Conservation (phyloP, 2,888 invertebrate genomes). For the Scaptomyza parva region DNA sequence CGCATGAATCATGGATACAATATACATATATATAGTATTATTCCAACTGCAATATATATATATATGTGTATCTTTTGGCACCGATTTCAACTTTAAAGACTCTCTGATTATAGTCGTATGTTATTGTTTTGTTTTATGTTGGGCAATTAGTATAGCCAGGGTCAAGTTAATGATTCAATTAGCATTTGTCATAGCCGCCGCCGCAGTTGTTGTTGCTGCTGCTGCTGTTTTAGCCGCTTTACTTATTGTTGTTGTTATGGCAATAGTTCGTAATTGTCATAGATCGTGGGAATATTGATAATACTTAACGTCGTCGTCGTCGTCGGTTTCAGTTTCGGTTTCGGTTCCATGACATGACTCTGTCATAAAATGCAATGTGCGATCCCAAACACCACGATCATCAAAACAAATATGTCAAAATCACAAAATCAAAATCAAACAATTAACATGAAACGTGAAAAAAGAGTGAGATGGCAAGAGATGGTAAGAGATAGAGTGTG, state of each 20-base stretch:
- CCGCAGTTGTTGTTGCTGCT: constrained; percentile 4
- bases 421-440: constrained; percentile 21
- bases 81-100: constrained; percentile 35
- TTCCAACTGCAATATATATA: constrained; percentile 6
- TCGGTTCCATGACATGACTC: constrained; percentile 36
- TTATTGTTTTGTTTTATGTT: constrained; percentile 61
- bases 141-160: constrained; percentile 69
- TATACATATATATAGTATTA: background rate
- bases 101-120: constrained; percentile 30
- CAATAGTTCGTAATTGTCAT: constrained; percentile 63
- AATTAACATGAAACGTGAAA: background rate
- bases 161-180: constrained; percentile 77
- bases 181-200: constrained; percentile 72
- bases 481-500: too few relatives aligned
- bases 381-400: constrained; percentile 31
- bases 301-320: constrained; percentile 15
- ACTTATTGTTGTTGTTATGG: constrained; percentile 14
- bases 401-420: constrained; percentile 25
- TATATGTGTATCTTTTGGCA: constrained; percentile 33
- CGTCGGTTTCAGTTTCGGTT: constrained; percentile 2
- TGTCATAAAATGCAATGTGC: constrained; percentile 17
- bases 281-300: constrained; percentile 77
- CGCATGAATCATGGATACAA: constrained; percentile 32
- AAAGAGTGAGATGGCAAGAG: too few relatives aligned
- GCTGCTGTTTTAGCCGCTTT: background rate